These are phyloP conservation scores for Drosophila cognata DNA, from an alignment of 2,888 invertebrate genomes.

Conservation along the genomic window DNA sequence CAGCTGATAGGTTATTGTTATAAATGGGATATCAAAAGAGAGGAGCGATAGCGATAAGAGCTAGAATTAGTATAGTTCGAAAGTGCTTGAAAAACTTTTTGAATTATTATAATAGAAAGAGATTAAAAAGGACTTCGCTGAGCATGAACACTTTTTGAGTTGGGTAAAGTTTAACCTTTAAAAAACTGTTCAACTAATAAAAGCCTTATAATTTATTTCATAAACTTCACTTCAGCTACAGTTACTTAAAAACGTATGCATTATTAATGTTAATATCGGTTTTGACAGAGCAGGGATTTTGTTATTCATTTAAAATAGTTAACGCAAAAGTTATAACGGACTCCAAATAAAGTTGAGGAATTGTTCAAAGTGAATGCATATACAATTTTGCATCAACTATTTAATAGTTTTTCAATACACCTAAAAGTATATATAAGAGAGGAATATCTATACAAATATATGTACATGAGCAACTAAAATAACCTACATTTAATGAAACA, in stretches of 20 bases:
- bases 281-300: too few species aligned
- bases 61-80: neutral
- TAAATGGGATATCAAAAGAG: neutral
- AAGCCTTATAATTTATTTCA: neutral
- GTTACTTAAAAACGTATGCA: neutral
- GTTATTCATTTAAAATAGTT: neutral
- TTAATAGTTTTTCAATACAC: neutral
- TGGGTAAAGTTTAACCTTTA: neutral
- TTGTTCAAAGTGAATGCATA: neutral
- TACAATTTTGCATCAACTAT: neutral
- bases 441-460: neutral
- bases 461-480: neutral
- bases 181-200: neutral
- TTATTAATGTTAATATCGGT: neutral
- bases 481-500: neutral
- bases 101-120: neutral
- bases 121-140: neutral
- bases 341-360: neutral
- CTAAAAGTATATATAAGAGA: neutral
- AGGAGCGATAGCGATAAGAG: neutral
- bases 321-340: neutral
- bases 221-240: neutral
- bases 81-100: neutral
- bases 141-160: neutral
- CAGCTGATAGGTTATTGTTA: slow-evolving; percentile 9